phyloP scores from a whole-genome alignment of 2,797 vertebrate genomes.

The Podargus strigoides region DNA sequence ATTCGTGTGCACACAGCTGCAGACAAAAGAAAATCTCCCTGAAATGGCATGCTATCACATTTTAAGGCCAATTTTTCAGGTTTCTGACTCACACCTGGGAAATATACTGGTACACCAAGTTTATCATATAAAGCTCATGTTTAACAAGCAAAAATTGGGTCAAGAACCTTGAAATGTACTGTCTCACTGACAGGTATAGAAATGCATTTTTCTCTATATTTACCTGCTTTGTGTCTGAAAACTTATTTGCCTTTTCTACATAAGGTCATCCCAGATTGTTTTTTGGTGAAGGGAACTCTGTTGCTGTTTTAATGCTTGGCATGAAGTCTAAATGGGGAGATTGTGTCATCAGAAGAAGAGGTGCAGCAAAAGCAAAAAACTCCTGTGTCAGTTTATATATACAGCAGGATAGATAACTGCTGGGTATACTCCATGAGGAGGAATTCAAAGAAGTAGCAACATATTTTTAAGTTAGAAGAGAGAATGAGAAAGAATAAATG shows the following conservation, averaged over 20 bases:
- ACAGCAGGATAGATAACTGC: neutral
- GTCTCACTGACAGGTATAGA: neutral
- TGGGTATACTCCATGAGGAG: neutral
- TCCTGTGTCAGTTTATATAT: neutral
- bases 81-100: constrained; percentile 17
- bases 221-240: neutral
- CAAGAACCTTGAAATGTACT: neutral
- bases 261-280: neutral
- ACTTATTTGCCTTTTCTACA: neutral
- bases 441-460: neutral
- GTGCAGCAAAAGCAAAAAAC: neutral
- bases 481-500: neutral
- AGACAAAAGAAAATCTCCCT: constrained; percentile 47
- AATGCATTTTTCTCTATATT: neutral
- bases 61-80: constrained; percentile 36
- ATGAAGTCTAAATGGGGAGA: neutral
- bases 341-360: neutral
- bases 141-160: constrained; percentile 8
- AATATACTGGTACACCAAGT: constrained; percentile 7
- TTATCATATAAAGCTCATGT: constrained; percentile 2
- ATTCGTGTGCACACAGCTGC: neutral
- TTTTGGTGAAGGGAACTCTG: neutral
- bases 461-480: neutral
- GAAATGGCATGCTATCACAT: constrained; percentile 28
- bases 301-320: fast-evolving